Percentiles rank a stretch among this genome's conserved stretches.
Evolutionary conservation across 2,113 vertebrate species (phyloP).

Genomic region (Psettodes erumei): DNA sequence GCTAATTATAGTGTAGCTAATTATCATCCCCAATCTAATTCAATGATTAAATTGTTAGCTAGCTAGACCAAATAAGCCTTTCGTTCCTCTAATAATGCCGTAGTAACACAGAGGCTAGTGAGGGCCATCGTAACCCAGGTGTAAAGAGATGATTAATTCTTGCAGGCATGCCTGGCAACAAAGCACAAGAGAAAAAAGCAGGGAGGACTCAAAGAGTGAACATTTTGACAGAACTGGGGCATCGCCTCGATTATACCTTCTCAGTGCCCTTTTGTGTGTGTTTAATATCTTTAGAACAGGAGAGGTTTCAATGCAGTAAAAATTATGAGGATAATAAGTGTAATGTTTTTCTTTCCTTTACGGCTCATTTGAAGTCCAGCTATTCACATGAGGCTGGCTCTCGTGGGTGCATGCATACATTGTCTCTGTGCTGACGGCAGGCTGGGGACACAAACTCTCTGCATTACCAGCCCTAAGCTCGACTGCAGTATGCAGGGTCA

Average conservation of each 20-base stretch:
- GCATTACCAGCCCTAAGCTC: conserved; percentile 58
- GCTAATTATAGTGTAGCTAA: not conserved
- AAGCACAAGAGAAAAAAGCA: conserved; percentile 57
- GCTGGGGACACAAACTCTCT: conserved; percentile 36
- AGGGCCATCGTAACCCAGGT: conserved; percentile 62
- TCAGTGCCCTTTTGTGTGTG: conserved; percentile 71
- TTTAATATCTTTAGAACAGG: conserved; percentile 63
- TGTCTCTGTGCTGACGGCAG: conserved; percentile 45
- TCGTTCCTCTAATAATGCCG: not conserved
- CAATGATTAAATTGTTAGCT: not conserved
- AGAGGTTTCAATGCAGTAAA: conserved; percentile 52
- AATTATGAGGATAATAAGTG: conserved; percentile 48
- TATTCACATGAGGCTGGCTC: conserved; percentile 28
- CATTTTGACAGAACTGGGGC: conserved; percentile 79
- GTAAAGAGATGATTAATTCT: conserved; percentile 73
- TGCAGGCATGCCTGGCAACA: conserved; percentile 59
- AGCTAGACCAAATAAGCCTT: not conserved
- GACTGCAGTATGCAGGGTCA: conserved; percentile 73
- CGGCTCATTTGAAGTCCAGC: conserved; percentile 16
- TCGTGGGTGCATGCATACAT: conserved; percentile 41
- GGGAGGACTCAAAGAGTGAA: conserved; percentile 61
- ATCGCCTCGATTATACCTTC: conserved; percentile 70
- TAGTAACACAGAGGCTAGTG: conserved; percentile 31
- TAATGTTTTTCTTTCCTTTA: conserved; percentile 1
- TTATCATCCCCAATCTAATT: not conserved